These are phyloP conservation scores for Tenthredo scrophulariae DNA, from an alignment of 2,888 invertebrate species.

Conservation along the genomic window DNA sequence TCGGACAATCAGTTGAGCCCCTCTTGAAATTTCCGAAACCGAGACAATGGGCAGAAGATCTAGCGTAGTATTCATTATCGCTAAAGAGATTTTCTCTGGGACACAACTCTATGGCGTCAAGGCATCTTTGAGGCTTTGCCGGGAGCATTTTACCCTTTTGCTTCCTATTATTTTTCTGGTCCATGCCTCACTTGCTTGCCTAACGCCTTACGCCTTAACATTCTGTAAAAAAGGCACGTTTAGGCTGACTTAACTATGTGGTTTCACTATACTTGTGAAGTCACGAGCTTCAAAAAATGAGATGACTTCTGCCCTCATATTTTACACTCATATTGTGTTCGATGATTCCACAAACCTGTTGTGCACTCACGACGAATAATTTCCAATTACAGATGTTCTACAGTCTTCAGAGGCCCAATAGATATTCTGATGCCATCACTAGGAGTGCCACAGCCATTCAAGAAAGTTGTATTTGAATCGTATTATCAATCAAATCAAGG, in stretches of 20 bases:
- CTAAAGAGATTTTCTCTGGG: background rate
- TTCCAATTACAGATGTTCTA: slow-evolving; percentile 68
- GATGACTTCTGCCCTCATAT: background rate
- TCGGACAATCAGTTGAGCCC: background rate
- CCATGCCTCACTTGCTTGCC: background rate
- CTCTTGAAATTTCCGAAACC: background rate
- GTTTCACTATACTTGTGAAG: background rate
- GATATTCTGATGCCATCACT: slow-evolving; percentile 70
- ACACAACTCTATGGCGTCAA: background rate
- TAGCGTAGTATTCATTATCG: slow-evolving; percentile 14
- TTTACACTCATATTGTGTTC: background rate
- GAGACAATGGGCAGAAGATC: slow-evolving; percentile 6
- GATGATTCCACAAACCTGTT: background rate
- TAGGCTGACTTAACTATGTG: background rate
- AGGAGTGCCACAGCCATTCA: slow-evolving; percentile 70
- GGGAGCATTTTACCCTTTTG: background rate
- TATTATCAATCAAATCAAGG: background rate
- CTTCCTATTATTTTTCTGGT: background rate
- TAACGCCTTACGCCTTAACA: background rate
- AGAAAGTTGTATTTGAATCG: slow-evolving; percentile 72
- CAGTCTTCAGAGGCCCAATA: slow-evolving; percentile 73
- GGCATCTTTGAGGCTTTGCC: background rate
- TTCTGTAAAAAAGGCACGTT: background rate
- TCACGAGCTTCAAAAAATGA: background rate
- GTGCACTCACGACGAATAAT: background rate